A percentile compares a stretch with the other conserved stretches of the same genome.
Conservation (phyloP, 1,140 invertebrate genomes). For the Pararge aegeria region DNA sequence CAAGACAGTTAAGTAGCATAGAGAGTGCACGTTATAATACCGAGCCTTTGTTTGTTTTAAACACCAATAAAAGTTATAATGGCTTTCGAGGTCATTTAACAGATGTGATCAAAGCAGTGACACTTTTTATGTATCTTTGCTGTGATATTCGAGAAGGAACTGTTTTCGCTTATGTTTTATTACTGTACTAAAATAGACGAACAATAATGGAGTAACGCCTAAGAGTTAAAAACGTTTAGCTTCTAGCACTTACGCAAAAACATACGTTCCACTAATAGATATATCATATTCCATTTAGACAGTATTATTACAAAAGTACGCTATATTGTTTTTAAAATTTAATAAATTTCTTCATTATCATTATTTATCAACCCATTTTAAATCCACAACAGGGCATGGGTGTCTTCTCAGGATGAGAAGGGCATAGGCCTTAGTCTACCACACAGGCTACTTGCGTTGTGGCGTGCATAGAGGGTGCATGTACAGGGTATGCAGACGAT, state of each 20-base stretch:
- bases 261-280: too few relatives aligned
- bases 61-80: constrained; percentile 6
- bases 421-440: too few relatives aligned
- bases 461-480: too few relatives aligned
- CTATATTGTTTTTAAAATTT: not conserved
- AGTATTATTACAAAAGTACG: not conserved
- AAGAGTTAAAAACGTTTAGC: not conserved
- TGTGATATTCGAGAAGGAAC: constrained; percentile 34
- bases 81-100: constrained; percentile 12
- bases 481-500: too few relatives aligned
- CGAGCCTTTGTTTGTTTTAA: constrained; percentile 10
- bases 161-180: constrained; percentile 38
- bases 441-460: too few relatives aligned
- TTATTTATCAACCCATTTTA: too few relatives aligned
- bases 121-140: constrained; percentile 36
- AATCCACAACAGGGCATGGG: too few relatives aligned
- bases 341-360: too few relatives aligned
- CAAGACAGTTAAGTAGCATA: too few relatives aligned
- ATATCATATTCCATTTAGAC: too few relatives aligned
- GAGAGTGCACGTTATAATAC: not conserved
- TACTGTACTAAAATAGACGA: constrained; percentile 19
- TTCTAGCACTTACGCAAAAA: not conserved
- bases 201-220: not conserved
- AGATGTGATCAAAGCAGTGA: constrained; percentile 40
- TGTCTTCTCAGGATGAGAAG: too few relatives aligned